phyloP scores from a whole-genome alignment of 2,797 vertebrate species.

The Schizothorax lantsangensis region DNA sequence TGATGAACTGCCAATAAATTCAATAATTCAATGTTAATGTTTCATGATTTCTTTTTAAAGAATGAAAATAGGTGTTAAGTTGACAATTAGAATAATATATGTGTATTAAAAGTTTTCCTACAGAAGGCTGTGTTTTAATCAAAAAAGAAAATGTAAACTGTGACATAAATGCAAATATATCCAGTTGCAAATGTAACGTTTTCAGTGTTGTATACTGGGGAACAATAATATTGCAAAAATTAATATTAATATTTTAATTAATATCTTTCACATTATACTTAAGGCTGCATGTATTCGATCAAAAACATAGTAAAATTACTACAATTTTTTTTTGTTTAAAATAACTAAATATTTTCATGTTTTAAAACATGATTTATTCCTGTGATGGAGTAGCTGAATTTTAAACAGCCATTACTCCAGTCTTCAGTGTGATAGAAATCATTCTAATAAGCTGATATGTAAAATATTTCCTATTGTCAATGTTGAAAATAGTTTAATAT shows the following conservation, averaged over 20 bases:
- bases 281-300: not conserved
- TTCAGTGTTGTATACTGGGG: not conserved
- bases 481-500: not conserved
- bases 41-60: not conserved
- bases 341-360: not conserved
- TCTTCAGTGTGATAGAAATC: not conserved
- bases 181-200: not conserved
- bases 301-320: not conserved
- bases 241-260: too few relatives aligned
- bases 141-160: not conserved
- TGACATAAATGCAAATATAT: not conserved
- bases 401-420: not conserved
- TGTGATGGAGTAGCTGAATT: not conserved
- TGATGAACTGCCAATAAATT: not conserved
- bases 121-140: not conserved
- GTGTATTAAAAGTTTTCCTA: not conserved
- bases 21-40: not conserved
- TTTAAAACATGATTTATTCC: not conserved
- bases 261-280: too few relatives aligned
- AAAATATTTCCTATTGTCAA: not conserved
- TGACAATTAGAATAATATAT: not conserved
- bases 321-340: not conserved
- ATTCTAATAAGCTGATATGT: not conserved
- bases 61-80: not conserved
- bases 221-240: not conserved